Evolutionary conservation across 2,888 invertebrate species (phyloP).

Genomic region (Lithophane leautieri): DNA sequence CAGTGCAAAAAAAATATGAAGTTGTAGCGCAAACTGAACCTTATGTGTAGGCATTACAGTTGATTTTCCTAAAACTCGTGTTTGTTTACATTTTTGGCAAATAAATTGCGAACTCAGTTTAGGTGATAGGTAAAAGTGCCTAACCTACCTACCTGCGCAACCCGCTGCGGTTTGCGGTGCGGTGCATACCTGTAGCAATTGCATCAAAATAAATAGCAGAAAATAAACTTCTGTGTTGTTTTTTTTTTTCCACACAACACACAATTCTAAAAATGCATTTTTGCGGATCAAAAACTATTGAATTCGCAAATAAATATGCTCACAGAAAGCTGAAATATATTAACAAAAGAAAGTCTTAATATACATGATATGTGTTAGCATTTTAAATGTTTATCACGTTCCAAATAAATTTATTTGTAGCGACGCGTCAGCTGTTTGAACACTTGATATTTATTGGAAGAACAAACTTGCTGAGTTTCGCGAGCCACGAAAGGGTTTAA

Average conservation of each 20-base stretch:
- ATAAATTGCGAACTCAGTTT: too few relatives aligned
- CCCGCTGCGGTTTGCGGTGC: too few relatives aligned
- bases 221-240: background rate
- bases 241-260: background rate
- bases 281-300: background rate
- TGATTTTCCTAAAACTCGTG: too few relatives aligned
- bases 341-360: conserved; percentile 24
- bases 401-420: conserved; percentile 51
- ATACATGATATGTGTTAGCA: conserved; percentile 35
- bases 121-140: too few relatives aligned
- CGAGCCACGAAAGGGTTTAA: conserved; percentile 28
- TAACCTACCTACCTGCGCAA: too few relatives aligned
- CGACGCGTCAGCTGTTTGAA: conserved; percentile 50
- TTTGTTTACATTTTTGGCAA: too few relatives aligned
- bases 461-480: conserved; percentile 43
- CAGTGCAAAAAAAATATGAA: too few relatives aligned
- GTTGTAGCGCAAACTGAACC: too few relatives aligned
- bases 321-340: conserved; percentile 15
- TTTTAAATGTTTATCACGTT: conserved; percentile 55
- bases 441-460: conserved; percentile 48
- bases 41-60: too few relatives aligned
- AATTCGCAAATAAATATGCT: conserved; percentile 16
- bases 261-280: background rate
- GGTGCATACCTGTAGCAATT: background rate
- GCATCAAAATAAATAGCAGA: background rate